Evolutionary conservation across 2,797 vertebrate species (phyloP).

Genomic region (Gambusia yucatana): DNA sequence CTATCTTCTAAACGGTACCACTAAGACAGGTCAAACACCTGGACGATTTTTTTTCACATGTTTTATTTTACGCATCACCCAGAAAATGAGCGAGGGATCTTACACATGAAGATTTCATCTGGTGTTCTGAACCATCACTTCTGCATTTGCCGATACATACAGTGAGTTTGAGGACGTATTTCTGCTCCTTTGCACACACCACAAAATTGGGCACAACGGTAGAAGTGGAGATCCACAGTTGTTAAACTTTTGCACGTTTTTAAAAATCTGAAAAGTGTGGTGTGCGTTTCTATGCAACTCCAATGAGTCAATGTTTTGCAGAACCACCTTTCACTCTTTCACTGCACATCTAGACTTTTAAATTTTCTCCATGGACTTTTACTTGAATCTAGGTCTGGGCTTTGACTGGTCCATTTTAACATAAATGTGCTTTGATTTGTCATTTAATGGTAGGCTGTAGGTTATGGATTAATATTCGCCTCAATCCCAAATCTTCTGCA

Average conservation of each 20-base stretch:
- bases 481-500: neutral
- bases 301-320: neutral
- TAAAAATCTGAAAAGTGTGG: neutral
- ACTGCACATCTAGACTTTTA: neutral
- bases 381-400: neutral
- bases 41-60: constrained; percentile 12
- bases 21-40: constrained; percentile 61
- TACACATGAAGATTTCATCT: neutral
- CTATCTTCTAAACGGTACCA: constrained; percentile 57
- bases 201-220: neutral
- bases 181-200: neutral
- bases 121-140: neutral
- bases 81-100: neutral
- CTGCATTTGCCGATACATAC: neutral
- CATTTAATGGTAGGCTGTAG: neutral
- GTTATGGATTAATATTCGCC: neutral
- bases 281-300: neutral
- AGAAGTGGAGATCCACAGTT: neutral
- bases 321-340: neutral
- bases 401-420: neutral
- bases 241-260: neutral
- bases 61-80: neutral
- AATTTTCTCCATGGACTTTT: neutral
- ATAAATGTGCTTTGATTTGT: neutral
- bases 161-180: neutral